Conservation (phyloP, 2,888 invertebrate species). For the Shargacucullia verbasci region DNA sequence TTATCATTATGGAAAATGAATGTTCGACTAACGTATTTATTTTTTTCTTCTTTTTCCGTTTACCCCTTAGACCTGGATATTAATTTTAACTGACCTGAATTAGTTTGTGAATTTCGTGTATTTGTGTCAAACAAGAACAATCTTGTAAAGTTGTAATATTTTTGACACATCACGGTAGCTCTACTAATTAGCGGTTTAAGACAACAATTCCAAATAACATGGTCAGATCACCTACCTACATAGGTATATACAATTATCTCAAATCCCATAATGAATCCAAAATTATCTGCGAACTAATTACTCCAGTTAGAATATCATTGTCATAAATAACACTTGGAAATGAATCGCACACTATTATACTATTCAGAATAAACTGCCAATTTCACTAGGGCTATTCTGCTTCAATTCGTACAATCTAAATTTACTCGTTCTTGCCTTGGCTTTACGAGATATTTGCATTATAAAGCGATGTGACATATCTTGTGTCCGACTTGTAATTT, state of each 20-base stretch:
- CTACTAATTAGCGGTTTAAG: too few species aligned
- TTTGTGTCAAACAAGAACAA: neutral
- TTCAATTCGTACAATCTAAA: slow-evolving; percentile 56
- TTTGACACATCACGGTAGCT: too few species aligned
- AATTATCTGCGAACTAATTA: slow-evolving; percentile 30
- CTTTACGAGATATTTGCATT: slow-evolving; percentile 82
- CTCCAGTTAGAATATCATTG: slow-evolving; percentile 16
- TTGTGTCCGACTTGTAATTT: slow-evolving; percentile 80
- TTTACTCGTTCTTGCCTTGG: slow-evolving; percentile 65
- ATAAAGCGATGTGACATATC: slow-evolving; percentile 81
- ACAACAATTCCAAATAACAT: slow-evolving; percentile 6
- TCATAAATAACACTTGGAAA: slow-evolving; percentile 30
- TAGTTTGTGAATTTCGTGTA: slow-evolving; percentile 1
- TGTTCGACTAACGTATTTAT: slow-evolving; percentile 27
- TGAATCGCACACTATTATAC: slow-evolving; percentile 24
- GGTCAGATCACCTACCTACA: too few species aligned
- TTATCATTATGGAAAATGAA: slow-evolving; percentile 27
- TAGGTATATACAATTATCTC: slow-evolving; percentile 11
- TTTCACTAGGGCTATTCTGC: slow-evolving; percentile 23
- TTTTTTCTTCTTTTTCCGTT: slow-evolving; percentile 9
- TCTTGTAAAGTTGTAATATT: neutral
- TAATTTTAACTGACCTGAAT: slow-evolving; percentile 24
- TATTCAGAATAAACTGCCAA: slow-evolving; percentile 38
- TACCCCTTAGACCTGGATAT: slow-evolving; percentile 23
- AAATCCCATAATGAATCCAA: slow-evolving; percentile 14